Evolutionary conservation across 2,113 vertebrate species (phyloP), one percentile per base, ranked within the genome.

Genomic region (Peromyscus californicus): DNA sequence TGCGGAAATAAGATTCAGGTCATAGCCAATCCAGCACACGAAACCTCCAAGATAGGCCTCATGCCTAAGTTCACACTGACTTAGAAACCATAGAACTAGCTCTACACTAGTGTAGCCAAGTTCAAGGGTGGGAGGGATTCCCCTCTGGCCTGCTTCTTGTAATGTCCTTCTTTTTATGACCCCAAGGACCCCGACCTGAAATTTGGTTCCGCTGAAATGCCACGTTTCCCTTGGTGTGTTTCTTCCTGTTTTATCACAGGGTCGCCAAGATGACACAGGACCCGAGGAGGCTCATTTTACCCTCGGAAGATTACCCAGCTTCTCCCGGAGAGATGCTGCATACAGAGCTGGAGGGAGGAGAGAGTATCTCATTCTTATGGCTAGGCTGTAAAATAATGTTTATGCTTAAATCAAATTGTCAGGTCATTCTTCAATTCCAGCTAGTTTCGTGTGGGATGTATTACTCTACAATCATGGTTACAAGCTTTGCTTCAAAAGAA

Each of bases 341-440:
- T 79, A 92, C 97, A 83, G 91, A 96, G 93, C 83, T 94, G 67
- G 92, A 98, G 94, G 76, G 97, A 98, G 79, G 70, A 97, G 97
- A 95, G 94, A 95, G 97, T 70, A 92, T 83, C 97, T 94, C 89
- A 95, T 97, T 97, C 97, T 97, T 95, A 89, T 7, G 91, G 95
- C 80, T 91, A 95, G 95, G 95, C 92, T 96, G 63, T 98, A 98
- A 98, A 98, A 98, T 54, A 89, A 97, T 79, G 90, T 98, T 97
- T 97, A 94, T 57, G 85, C 59, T 54, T 98, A 98, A 98, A 98
- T 98, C 97, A 98, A 97, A 97, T 94, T 97, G 96, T 95, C 98
- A 98, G 82, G 48, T 82, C 2, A 45, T 94, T 96, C 80, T 98
- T 98, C 94, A 98, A 93, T 97, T 98, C 93, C 91, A 90, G 96